Evolutionary conservation across 2,797 vertebrate genomes (phyloP), one percentile per base, ranked within the genome.

Genomic region (Myotis daubentonii): DNA sequence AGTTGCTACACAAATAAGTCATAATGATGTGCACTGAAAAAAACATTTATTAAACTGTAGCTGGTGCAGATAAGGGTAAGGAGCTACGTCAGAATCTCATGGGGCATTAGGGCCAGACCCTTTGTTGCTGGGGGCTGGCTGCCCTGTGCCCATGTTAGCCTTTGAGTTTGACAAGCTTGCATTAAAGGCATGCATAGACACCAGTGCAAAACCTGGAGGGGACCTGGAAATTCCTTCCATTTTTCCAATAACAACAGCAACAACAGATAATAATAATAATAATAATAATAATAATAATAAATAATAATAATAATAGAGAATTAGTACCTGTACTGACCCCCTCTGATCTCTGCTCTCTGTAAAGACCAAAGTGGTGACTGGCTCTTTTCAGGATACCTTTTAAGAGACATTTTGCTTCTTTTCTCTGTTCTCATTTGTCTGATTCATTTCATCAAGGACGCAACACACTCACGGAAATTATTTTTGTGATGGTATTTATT

Each of bases 31-130:
- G 28, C 23, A 9, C 19, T 0, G 75, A 88, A 71, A 71, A 90
- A 80, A 86, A 95, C 62, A 22, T 8, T 82, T 91, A 65, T 62
- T 87, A 68, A 95, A 8, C 23, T 86, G 65, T 82, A 51, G 68
- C 68, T 20, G 76, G 74, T 65, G 23, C 41, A 81, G 68, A 68
- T 65, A 38, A 1, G 33, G 11, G 28, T 89, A 30, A 91, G 55
- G 57, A 60, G 74, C 23, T 71, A 22, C 1, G 2, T 85, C 81
- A 82, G 49, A 88, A 38, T 57, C 44, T 55, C 36, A 38, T 1
- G 15, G 70, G 30, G 30, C 22, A 33, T 36, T 57, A 38, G 62
- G 25, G 30, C 33, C 51, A 65, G 51, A n/a, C 53, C 17, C 65
- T 49, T 65, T 36, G n/a, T 28, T 25, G 16, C 15, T 0, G 1